phyloP scores from a whole-genome alignment of 2,797 vertebrate genomes.

The Diplodus puntazzo region DNA sequence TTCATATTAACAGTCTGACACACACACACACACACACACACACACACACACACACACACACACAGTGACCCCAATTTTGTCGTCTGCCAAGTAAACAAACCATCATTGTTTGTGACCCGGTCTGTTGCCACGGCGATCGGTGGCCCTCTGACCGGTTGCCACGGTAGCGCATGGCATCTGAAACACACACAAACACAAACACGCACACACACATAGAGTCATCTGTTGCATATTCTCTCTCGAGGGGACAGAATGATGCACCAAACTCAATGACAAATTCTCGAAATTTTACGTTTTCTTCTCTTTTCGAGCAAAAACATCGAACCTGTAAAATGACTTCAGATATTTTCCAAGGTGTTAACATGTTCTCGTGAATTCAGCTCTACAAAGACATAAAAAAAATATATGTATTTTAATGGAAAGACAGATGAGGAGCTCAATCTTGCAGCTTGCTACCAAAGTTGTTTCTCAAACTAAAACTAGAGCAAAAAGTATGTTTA shows the following conservation, averaged over 20 bases:
- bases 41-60: slow-evolving; percentile 14
- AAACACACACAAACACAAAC: slow-evolving; percentile 39
- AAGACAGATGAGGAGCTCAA: neutral
- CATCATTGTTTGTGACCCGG: slow-evolving; percentile 56
- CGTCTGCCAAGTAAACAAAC: slow-evolving; percentile 65
- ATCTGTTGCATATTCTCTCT: neutral
- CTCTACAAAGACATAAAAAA: neutral
- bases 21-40: slow-evolving; percentile 16
- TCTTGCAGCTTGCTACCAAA: neutral
- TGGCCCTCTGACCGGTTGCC: slow-evolving; percentile 43
- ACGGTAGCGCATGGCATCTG: slow-evolving; percentile 31
- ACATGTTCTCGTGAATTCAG: neutral
- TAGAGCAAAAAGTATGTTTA: neutral
- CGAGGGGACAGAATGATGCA: neutral
- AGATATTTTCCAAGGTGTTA: neutral
- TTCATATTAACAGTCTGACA: neutral
- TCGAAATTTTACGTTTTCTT: neutral
- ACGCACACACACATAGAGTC: slow-evolving; percentile 12
- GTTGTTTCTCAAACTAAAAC: no score
- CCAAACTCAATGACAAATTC: neutral
- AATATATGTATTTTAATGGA: neutral
- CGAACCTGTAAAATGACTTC: neutral
- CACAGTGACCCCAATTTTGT: slow-evolving; percentile 41
- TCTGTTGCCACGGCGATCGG: slow-evolving; percentile 52
- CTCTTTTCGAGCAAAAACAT: neutral